A percentile compares a stretch with the other conserved stretches of the same genome.
phyloP scores from a whole-genome alignment of 2,888 invertebrate species.

The Tricholauxania praeusta region DNA sequence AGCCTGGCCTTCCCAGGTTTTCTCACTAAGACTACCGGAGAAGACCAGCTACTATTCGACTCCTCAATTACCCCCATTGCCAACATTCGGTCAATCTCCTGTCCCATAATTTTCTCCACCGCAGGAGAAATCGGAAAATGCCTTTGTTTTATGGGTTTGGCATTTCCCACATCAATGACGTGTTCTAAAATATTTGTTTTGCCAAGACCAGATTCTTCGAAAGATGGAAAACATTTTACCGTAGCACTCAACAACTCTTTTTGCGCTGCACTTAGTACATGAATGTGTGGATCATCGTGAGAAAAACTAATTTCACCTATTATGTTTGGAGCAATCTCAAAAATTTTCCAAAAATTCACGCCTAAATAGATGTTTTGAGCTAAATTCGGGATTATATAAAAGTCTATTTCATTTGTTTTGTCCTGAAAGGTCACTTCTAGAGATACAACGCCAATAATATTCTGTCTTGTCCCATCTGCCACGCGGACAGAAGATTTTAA shows the following conservation, averaged over 20 bases:
- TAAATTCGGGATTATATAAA: too few species aligned
- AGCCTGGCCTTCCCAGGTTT: conserved; percentile 51
- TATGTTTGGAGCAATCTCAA: too few species aligned
- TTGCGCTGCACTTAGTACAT: not conserved
- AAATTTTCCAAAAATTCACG: too few species aligned
- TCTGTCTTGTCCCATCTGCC: not conserved
- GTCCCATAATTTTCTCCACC: conserved; percentile 41
- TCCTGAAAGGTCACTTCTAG: not conserved
- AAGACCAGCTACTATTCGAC: conserved; percentile 54
- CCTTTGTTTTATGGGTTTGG: conserved; percentile 44
- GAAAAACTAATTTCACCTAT: too few species aligned
- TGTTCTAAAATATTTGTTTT: conserved; percentile 42
- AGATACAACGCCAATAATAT: not conserved
- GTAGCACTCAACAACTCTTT: conserved; percentile 9
- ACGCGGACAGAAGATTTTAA: not conserved
- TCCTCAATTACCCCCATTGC: conserved; percentile 53
- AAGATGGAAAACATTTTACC: conserved; percentile 40
- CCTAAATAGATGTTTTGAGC: too few species aligned
- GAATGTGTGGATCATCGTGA: not conserved
- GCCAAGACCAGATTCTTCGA: conserved; percentile 38
- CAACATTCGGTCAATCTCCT: conserved; percentile 57
- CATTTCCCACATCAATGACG: conserved; percentile 41
- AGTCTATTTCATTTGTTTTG: too few species aligned
- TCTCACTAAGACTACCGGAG: conserved; percentile 52
- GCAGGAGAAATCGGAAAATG: conserved; percentile 45